phyloP scores from a whole-genome alignment of 1,140 invertebrate genomes.

The Drosophila sproati region DNA sequence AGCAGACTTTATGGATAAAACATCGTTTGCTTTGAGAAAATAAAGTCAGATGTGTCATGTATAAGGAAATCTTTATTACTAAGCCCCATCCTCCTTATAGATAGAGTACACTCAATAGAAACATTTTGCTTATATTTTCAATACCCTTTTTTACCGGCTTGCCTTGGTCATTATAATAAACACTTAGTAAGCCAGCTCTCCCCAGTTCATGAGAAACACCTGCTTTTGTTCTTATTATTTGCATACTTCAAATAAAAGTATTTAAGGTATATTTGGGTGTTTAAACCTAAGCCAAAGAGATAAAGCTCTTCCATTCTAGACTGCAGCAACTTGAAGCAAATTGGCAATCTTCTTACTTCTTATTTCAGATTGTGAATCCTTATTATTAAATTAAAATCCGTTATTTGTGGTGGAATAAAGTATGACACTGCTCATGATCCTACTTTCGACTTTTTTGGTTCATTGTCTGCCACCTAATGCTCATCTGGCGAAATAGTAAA shows the following conservation, averaged over 20 bases:
- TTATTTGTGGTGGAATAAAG: neutral
- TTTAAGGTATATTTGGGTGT: neutral
- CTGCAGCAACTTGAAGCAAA: no score
- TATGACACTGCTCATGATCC: neutral
- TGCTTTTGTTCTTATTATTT: constrained; percentile 32
- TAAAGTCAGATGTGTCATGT: no score
- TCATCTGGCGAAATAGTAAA: constrained; percentile 49
- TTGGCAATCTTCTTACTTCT: no score
- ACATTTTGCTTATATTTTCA: neutral
- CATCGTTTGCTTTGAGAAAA: no score
- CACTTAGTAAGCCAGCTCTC: neutral
- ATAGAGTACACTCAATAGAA: no score
- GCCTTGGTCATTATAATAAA: constrained; percentile 23
- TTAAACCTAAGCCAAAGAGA: no score
- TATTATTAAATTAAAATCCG: no score
- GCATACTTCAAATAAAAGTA: neutral
- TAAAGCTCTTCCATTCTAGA: no score
- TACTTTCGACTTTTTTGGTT: neutral
- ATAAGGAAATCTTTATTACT: no score
- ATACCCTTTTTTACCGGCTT: neutral
- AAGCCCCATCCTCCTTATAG: no score
- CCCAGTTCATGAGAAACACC: constrained; percentile 14
- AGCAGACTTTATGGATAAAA: no score
- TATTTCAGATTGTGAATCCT: no score
- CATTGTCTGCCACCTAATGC: constrained; percentile 4